phyloP scores from a whole-genome alignment of 1,140 invertebrate species.

The Drosophila miranda region DNA sequence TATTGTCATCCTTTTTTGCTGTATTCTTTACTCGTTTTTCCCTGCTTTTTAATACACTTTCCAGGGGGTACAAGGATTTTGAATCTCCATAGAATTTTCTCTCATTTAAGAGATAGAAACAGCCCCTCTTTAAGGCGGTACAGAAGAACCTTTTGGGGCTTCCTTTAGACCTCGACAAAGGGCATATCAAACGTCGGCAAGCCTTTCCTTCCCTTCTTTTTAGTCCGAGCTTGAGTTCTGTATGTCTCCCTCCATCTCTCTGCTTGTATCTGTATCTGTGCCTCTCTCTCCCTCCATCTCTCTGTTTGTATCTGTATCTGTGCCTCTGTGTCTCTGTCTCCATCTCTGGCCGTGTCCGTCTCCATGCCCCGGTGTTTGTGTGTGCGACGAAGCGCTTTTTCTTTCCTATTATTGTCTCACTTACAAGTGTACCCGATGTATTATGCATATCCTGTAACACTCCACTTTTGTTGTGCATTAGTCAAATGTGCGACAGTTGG shows the following conservation, averaged over 20 bases:
- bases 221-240: too few species aligned
- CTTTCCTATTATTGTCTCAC: constrained; percentile 81
- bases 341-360: constrained; percentile 15
- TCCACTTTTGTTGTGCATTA: constrained; percentile 81
- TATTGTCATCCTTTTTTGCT: constrained; percentile 75
- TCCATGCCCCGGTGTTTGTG: constrained; percentile 20
- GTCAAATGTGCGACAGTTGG: constrained; percentile 79
- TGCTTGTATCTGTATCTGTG: constrained; percentile 17
- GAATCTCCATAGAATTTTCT: too few species aligned
- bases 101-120: too few species aligned
- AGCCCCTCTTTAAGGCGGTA: too few species aligned
- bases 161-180: too few species aligned
- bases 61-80: too few species aligned
- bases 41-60: constrained; percentile 4
- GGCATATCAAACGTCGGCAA: too few species aligned
- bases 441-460: constrained; percentile 81
- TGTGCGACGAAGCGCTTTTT: constrained; percentile 62
- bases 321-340: constrained; percentile 34
- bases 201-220: too few species aligned
- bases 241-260: too few species aligned
- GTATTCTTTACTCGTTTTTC: constrained; percentile 33
- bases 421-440: constrained; percentile 80
- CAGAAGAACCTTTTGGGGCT: too few species aligned
- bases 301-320: constrained; percentile 8
- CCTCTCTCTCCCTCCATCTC: not conserved